Evolutionary conservation across 2,113 vertebrate species (phyloP).

Genomic region (Charina bottae): DNA sequence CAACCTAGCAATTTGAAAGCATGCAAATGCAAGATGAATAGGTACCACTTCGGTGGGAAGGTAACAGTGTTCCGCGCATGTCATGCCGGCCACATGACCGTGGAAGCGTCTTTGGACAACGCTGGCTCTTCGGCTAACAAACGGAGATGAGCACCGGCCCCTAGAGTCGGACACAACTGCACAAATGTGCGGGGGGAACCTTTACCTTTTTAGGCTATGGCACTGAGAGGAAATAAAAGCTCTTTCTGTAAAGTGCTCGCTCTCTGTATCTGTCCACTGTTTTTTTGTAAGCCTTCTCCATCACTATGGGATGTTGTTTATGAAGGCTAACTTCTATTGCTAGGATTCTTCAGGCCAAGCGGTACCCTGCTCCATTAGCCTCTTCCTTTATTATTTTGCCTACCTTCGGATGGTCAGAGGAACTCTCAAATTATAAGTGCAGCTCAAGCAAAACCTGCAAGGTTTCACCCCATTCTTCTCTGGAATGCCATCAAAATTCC

Average conservation of each 20-base stretch:
- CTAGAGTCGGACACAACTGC: too few relatives aligned
- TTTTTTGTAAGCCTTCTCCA: background rate
- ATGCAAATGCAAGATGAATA: too few relatives aligned
- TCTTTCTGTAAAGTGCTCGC: background rate
- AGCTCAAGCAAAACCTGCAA: background rate
- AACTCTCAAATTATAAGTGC: background rate
- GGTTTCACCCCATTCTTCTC: background rate
- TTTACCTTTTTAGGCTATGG: background rate
- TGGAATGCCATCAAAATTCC: background rate
- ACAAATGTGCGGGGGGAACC: too few relatives aligned
- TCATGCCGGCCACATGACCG: too few relatives aligned
- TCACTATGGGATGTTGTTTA: background rate
- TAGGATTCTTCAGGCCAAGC: background rate
- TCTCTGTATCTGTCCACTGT: background rate
- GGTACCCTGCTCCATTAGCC: background rate
- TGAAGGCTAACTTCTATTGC: background rate
- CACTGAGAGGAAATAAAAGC: background rate
- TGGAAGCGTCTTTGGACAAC: too few relatives aligned
- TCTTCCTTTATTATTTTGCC: background rate
- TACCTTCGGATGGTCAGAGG: too few relatives aligned
- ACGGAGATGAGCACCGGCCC: too few relatives aligned
- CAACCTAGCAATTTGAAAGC: too few relatives aligned
- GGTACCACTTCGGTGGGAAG: too few relatives aligned
- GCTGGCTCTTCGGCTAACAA: too few relatives aligned
- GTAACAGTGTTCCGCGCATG: too few relatives aligned